Percentiles rank a stretch among this genome's conserved stretches.
Conservation (phyloP, 30 jellyfish, hydroid and myxozoan genomes). For the Catostylus mosaicus region DNA sequence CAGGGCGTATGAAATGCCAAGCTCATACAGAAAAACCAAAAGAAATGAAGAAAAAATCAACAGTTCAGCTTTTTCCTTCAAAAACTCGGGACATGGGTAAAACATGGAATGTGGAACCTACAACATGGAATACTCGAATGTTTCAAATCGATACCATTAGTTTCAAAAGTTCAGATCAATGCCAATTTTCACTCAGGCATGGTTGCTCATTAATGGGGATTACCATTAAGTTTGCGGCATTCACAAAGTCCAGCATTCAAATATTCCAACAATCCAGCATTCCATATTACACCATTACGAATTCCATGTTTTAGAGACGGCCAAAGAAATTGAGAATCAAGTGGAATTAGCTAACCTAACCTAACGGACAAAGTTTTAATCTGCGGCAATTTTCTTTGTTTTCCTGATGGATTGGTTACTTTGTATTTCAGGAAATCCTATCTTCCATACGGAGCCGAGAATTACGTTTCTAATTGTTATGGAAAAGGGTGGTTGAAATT, state of each 20-base stretch:
- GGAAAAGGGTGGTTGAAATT: background rate
- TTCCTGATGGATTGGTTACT: conserved; percentile 19
- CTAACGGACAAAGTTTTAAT: conserved; percentile 45
- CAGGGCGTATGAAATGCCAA: background rate
- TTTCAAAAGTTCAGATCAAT: no score
- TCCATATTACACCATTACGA: no score
- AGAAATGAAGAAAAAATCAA: conserved; percentile 9
- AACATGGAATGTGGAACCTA: no score
- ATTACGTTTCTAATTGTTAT: background rate
- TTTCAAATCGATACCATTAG: no score
- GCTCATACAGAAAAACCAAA: background rate
- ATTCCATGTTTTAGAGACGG: no score
- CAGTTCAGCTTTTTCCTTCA: background rate
- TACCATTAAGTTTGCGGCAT: no score
- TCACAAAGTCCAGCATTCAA: no score
- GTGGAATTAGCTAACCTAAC: conserved; percentile 44
- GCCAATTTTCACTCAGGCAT: no score
- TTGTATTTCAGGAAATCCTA: conserved; percentile 21
- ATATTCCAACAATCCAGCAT: no score
- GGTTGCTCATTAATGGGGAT: no score
- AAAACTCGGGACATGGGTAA: no score
- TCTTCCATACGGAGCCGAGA: conserved; percentile 12
- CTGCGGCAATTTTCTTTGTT: conserved; percentile 17
- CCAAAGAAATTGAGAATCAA: conserved; percentile 15
- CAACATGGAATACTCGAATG: no score